Evolutionary conservation across 1,140 invertebrate genomes (phyloP).

Genomic region (Wasmannia auropunctata): DNA sequence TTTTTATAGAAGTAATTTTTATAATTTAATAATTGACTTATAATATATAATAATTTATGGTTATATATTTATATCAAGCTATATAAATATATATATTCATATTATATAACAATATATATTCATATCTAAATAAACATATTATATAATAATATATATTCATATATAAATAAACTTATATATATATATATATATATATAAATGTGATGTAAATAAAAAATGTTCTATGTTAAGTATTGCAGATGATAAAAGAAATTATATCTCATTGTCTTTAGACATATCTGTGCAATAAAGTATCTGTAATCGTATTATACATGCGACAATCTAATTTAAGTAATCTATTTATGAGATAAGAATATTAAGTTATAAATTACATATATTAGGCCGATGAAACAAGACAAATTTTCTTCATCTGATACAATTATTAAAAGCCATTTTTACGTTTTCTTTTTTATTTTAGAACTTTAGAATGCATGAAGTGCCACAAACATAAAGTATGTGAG

Average conservation of each 20-base stretch:
- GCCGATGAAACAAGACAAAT: background rate
- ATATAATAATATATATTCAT: no score
- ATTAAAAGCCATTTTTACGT: background rate
- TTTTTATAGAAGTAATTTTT: no score
- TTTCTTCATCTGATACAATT: background rate
- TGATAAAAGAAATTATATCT: constrained; percentile 69
- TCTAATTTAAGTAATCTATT: constrained; percentile 47
- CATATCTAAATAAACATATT: no score
- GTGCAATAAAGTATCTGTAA: constrained; percentile 79
- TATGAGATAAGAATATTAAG: background rate
- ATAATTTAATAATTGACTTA: no score
- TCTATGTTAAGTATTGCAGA: constrained; percentile 64
- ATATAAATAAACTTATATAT: no score
- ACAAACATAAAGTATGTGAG: background rate
- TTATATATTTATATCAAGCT: no score
- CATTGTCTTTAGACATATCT: constrained; percentile 80
- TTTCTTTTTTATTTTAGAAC: background rate
- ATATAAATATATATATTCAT: no score
- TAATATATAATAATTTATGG: no score
- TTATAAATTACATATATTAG: background rate
- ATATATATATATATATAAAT: no score
- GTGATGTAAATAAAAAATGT: constrained; percentile 56
- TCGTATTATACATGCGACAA: constrained; percentile 7
- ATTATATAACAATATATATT: no score
- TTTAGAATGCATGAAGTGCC: background rate